Conservation (phyloP, 2,113 vertebrate genomes). For the Protobothrops mucrosquamatus region DNA sequence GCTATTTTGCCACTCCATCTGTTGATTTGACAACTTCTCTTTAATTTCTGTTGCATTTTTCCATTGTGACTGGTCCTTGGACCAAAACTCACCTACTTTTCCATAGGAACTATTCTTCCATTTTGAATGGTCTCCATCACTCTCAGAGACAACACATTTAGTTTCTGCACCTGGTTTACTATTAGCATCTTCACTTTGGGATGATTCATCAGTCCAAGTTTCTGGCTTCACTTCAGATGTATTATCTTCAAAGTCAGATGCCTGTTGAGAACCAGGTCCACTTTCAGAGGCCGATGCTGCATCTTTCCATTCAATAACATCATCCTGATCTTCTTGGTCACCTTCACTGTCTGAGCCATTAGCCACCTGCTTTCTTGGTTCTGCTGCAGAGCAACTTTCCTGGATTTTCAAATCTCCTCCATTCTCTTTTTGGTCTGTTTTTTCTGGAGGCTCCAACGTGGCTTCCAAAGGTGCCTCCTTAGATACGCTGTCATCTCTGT, state of each 20-base stretch:
- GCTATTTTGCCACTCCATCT: slow-evolving; percentile 79
- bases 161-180: slow-evolving; percentile 75
- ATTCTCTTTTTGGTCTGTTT: slow-evolving; percentile 70
- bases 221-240: slow-evolving; percentile 70
- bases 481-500: slow-evolving; percentile 61
- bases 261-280: slow-evolving; percentile 74
- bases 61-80: slow-evolving; percentile 79
- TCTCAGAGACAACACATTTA: slow-evolving; percentile 64
- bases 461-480: slow-evolving; percentile 60
- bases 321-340: slow-evolving; percentile 69
- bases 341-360: slow-evolving; percentile 73
- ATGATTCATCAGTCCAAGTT: slow-evolving; percentile 75
- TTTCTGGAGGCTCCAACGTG: slow-evolving; percentile 54
- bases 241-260: slow-evolving; percentile 75
- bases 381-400: slow-evolving; percentile 61
- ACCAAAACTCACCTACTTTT: slow-evolving; percentile 80
- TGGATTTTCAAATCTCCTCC: slow-evolving; percentile 59
- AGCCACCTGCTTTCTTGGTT: slow-evolving; percentile 57
- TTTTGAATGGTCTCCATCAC: slow-evolving; percentile 71
- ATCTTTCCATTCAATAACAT: slow-evolving; percentile 70
- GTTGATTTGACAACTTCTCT: slow-evolving; percentile 73
- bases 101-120: slow-evolving; percentile 82
- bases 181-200: slow-evolving; percentile 76
- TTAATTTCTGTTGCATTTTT: slow-evolving; percentile 70
- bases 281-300: slow-evolving; percentile 71